Evolutionary conservation across 2,888 invertebrate species (phyloP), one percentile per base, ranked within the genome.

Genomic region (Ochropleura leucogaster): DNA sequence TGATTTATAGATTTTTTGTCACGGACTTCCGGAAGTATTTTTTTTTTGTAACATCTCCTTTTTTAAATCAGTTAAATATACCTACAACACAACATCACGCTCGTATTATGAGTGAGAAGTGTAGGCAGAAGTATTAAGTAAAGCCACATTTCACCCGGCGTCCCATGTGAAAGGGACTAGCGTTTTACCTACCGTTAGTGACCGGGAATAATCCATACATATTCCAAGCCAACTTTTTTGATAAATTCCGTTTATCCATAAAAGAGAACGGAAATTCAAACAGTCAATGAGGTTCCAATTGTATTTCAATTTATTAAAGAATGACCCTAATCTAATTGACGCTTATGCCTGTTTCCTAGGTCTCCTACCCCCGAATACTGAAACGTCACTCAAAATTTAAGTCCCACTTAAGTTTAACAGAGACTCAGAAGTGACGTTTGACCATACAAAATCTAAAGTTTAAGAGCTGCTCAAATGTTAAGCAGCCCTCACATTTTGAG

Each of bases 41-140:
- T n/a, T n/a, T n/a, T n/a, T n/a, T n/a, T n/a, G n/a, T n/a, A n/a
- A n/a, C n/a, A n/a, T n/a, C n/a, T n/a, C n/a, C n/a, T n/a, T n/a
- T n/a, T n/a, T n/a, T n/a, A n/a, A n/a, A n/a, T n/a, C n/a, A n/a
- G n/a, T n/a, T n/a, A n/a, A n/a, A n/a, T n/a, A n/a, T n/a, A n/a
- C n/a, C n/a, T n/a, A n/a, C n/a, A n/a, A 62, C 44, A 44, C 4
- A 62, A 12, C n/a, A 62, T 62, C 44, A 62, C 62, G 62, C n/a
- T 44, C n/a, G n/a, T 44, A 44, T 16, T 62, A n/a, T 44, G 7
- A 62, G 12, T 1, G 40, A n/a, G n/a, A 12, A 62, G 44, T 44
- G 62, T 62, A 62, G 62, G 62, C n/a, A 62, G 62, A 44, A 44
- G 12, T 60, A 44, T 44, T n/a, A 62, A 44, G 44, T n/a, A 44